Evolutionary conservation across 2,113 vertebrate genomes (phyloP).

Genomic region (Leucoraja erinaceus): DNA sequence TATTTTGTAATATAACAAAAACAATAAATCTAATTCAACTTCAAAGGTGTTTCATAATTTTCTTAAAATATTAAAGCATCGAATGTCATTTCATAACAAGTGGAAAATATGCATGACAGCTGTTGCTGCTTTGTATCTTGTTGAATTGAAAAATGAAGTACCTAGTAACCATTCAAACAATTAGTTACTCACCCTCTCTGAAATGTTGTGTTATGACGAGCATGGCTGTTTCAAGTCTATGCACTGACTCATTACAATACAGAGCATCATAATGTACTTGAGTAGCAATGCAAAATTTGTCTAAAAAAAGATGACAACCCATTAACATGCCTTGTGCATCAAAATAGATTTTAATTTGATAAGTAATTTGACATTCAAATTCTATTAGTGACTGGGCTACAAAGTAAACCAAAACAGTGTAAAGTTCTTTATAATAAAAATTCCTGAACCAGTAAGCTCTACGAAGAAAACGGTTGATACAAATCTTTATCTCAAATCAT

Average conservation of each 20-base stretch:
- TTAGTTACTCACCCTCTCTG: background rate
- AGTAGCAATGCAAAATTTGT: no score
- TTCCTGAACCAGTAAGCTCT: background rate
- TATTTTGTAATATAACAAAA: conserved; percentile 8
- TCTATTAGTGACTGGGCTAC: background rate
- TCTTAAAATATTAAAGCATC: background rate
- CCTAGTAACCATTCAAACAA: background rate
- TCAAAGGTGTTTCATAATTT: background rate
- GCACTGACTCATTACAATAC: background rate
- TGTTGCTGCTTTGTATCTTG: background rate
- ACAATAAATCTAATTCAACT: no score
- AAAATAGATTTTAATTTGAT: background rate
- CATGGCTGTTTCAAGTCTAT: background rate
- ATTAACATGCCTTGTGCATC: no score
- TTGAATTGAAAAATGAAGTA: background rate
- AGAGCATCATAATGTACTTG: no score
- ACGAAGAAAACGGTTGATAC: background rate
- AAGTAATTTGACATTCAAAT: background rate
- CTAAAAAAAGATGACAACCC: no score
- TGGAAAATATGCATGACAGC: background rate
- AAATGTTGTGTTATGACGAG: no score
- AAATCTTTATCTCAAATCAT: background rate
- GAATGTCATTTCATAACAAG: no score
- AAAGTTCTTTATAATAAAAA: background rate
- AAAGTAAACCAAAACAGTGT: background rate